These are phyloP conservation scores for Meteorus colon DNA, from an alignment of 2,888 invertebrate genomes.

Conservation along the genomic window DNA sequence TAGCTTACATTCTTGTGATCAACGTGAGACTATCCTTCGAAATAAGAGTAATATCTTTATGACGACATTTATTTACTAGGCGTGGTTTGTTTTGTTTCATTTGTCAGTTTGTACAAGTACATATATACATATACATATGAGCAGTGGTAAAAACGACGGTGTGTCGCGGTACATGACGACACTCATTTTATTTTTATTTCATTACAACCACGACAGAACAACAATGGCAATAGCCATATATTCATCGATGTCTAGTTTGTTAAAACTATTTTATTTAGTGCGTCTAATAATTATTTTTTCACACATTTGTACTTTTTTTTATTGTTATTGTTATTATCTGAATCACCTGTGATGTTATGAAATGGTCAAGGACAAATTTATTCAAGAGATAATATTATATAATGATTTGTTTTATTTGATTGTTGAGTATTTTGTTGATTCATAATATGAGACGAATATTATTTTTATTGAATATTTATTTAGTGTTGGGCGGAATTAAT, in stretches of 20 bases:
- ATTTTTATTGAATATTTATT: background rate
- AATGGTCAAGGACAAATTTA: constrained; percentile 8
- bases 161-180: constrained; percentile 22
- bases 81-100: constrained; percentile 63
- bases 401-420: no score
- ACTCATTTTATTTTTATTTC: constrained; percentile 2
- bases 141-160: background rate
- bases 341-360: background rate
- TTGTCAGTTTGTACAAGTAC: background rate
- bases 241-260: background rate
- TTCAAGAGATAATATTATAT: constrained; percentile 3
- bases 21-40: constrained; percentile 66
- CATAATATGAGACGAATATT: background rate
- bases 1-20: constrained; percentile 62
- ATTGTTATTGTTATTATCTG: background rate
- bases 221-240: background rate
- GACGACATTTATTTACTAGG: constrained; percentile 55
- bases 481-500: no score
- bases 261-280: background rate
- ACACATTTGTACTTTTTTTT: background rate
- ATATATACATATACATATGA: background rate
- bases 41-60: background rate
- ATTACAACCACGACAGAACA: background rate
- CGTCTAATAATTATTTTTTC: background rate
- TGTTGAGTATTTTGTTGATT: no score